Conservation (phyloP, 2,113 vertebrate species). For the Melanotaenia duboulayi region DNA sequence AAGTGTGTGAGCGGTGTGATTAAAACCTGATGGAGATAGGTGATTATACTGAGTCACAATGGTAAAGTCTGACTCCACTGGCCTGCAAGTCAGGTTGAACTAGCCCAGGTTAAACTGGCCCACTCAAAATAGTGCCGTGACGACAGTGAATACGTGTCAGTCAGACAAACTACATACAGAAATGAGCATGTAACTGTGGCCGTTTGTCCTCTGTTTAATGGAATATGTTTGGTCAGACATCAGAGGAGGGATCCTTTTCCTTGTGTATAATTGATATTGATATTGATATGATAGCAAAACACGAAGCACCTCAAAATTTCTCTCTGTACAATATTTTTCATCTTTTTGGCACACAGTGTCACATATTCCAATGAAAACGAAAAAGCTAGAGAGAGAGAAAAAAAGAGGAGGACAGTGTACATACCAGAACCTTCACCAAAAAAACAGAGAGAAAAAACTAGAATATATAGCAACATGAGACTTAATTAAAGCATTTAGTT, state of each 20-base stretch:
- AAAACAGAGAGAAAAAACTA: background rate
- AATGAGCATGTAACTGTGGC: conserved; percentile 1
- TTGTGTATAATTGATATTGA: conserved; percentile 45
- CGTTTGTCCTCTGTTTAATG: background rate
- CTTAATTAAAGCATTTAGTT: conserved; percentile 16
- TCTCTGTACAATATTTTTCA: background rate
- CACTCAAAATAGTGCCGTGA: background rate
- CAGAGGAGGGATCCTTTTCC: conserved; percentile 42
- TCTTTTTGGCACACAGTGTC: background rate
- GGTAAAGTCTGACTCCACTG: background rate
- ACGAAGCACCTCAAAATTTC: conserved; percentile 27
- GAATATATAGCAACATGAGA: background rate
- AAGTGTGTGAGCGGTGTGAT: conserved; percentile 6
- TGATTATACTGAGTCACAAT: background rate
- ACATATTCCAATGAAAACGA: background rate
- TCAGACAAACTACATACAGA: background rate
- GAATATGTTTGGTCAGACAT: conserved; percentile 15
- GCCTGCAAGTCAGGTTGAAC: background rate
- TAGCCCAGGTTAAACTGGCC: too few relatives aligned
- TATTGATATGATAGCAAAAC: background rate
- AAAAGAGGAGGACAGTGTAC: background rate
- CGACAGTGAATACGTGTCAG: background rate
- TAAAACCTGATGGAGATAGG: conserved; percentile 3
- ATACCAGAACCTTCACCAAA: background rate
- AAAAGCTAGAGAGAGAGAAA: background rate